These are phyloP conservation scores for Sakesphorus luctuosus DNA, from an alignment of 2,113 vertebrate genomes.

Conservation along the genomic window DNA sequence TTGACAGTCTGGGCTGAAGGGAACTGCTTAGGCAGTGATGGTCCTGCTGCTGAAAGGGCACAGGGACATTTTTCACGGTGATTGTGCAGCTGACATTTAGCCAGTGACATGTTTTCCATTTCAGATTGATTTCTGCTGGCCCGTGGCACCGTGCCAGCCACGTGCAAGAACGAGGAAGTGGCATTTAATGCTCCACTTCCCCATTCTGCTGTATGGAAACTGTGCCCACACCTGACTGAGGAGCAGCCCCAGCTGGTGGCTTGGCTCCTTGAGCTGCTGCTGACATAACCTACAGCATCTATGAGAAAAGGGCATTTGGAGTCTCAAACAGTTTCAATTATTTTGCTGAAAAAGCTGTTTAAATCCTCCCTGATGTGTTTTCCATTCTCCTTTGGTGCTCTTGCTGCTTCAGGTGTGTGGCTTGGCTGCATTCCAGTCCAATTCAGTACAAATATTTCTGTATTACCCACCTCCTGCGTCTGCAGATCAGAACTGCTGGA, in stretches of 20 bases:
- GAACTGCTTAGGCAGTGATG: neutral
- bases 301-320: neutral
- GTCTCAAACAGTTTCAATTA: neutral
- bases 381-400: neutral
- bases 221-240: neutral
- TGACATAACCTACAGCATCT: neutral
- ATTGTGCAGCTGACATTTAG: slow-evolving; percentile 3
- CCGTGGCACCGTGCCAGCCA: neutral
- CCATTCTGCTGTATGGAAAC: neutral
- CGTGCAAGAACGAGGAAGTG: neutral
- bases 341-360: neutral
- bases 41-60: neutral
- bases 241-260: neutral
- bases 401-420: neutral
- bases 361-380: neutral
- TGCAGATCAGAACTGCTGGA: neutral
- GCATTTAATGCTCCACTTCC: neutral
- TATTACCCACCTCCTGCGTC: neutral
- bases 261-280: neutral
- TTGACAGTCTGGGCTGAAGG: neutral
- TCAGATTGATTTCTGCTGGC: neutral
- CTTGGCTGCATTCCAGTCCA: neutral
- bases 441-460: neutral
- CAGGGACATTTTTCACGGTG: neutral
- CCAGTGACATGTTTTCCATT: neutral